phyloP scores from a whole-genome alignment of 2,113 vertebrate genomes.

The Stigmatopora argus region DNA sequence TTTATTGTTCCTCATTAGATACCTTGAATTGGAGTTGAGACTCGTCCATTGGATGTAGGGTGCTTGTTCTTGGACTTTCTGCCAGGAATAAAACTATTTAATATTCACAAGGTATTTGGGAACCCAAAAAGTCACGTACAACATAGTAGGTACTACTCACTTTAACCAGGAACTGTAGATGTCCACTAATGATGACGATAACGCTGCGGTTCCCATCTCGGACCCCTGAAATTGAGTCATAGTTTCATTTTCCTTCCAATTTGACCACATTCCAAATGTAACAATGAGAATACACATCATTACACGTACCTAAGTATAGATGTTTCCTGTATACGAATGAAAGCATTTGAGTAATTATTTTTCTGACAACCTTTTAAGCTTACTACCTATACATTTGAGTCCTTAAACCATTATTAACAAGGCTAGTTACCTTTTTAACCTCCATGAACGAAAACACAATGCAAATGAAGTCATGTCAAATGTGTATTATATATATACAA shows the following conservation, averaged over 20 bases:
- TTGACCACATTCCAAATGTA: background rate
- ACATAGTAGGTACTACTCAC: constrained; percentile 46
- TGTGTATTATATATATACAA: too few relatives aligned
- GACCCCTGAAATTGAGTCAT: background rate
- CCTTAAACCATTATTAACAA: too few relatives aligned
- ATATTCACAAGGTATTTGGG: background rate
- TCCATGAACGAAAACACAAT: too few relatives aligned
- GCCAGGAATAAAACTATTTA: constrained; percentile 7
- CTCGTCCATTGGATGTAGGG: constrained; percentile 4
- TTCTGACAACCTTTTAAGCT: too few relatives aligned
- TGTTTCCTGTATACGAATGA: too few relatives aligned
- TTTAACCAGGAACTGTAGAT: constrained; percentile 65
- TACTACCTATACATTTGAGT: too few relatives aligned
- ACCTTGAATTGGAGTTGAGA: constrained; percentile 31
- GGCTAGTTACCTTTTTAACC: too few relatives aligned
- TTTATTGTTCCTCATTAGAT: background rate
- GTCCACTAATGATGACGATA: constrained; percentile 43
- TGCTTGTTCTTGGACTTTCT: constrained; percentile 40
- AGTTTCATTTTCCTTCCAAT: background rate
- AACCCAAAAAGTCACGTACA: background rate
- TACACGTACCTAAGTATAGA: too few relatives aligned
- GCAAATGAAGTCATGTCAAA: too few relatives aligned
- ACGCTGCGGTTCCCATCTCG: constrained; percentile 21
- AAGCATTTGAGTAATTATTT: too few relatives aligned
- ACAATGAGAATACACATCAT: too few relatives aligned